Conservation (phyloP, 2,113 vertebrate genomes). For the Grus americana region DNA sequence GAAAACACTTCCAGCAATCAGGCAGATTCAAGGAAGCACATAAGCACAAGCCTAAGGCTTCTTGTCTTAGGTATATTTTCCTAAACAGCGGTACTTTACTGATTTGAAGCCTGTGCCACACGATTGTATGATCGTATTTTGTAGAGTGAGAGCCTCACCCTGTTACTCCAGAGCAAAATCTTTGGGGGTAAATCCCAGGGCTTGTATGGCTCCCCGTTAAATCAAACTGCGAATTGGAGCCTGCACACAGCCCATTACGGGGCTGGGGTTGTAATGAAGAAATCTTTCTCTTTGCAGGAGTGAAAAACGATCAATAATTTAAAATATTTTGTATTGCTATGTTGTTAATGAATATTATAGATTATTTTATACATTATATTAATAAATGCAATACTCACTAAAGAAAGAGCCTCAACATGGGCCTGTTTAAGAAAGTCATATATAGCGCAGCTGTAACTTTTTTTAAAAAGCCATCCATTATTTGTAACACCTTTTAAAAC, state of each 20-base stretch:
- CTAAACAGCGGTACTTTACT: slow-evolving; percentile 17
- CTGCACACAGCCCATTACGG: not conserved
- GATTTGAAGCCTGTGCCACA: not conserved
- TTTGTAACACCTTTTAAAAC: slow-evolving; percentile 23
- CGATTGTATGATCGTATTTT: rapidly evolving
- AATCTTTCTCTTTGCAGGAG: not conserved
- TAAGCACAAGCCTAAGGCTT: slow-evolving; percentile 28
- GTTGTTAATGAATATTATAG: not conserved
- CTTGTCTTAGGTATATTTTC: slow-evolving; percentile 38
- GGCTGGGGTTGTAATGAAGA: not conserved
- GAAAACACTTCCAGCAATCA: slow-evolving; percentile 23
- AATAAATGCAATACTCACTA: not conserved
- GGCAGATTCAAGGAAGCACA: slow-evolving; percentile 15
- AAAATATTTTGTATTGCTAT: not conserved
- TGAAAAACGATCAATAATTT: not conserved
- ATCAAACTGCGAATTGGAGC: not conserved
- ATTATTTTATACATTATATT: not conserved
- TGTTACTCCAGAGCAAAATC: slow-evolving; percentile 1
- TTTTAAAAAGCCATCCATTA: not conserved
- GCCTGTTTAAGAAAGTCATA: not conserved
- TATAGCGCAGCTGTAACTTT: not conserved
- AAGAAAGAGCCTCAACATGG: not conserved
- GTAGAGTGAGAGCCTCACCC: not conserved
- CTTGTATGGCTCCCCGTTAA: not conserved
- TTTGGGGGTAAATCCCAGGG: not conserved